phyloP scores from a whole-genome alignment of 2,113 vertebrate species.

The Triplophysa dalaica region DNA sequence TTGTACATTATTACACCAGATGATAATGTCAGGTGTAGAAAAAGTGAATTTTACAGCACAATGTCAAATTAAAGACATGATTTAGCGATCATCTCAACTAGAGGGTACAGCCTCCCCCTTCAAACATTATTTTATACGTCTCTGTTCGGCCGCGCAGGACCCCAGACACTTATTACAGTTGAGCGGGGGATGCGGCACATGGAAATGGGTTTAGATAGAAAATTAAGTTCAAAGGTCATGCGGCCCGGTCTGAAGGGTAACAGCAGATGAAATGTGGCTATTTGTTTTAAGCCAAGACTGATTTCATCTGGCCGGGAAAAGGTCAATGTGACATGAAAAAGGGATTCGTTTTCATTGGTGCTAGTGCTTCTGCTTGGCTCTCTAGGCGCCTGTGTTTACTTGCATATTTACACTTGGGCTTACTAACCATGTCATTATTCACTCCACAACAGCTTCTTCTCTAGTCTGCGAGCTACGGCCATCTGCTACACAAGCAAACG shows the following conservation, averaged over 20 bases:
- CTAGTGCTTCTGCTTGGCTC: constrained; percentile 47
- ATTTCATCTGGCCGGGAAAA: constrained; percentile 86
- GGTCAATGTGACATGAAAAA: constrained; percentile 85
- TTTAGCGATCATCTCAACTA: not conserved
- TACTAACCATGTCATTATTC: constrained; percentile 56
- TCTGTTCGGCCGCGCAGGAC: constrained; percentile 11
- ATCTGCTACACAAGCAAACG: constrained; percentile 42
- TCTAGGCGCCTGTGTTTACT: constrained; percentile 54
- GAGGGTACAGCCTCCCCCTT: not conserved
- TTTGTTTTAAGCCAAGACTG: constrained; percentile 89
- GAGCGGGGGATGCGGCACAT: constrained; percentile 67
- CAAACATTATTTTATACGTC: constrained; percentile 52
- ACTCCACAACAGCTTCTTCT: constrained; percentile 45
- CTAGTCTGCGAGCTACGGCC: constrained; percentile 23
- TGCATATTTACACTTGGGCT: constrained; percentile 54
- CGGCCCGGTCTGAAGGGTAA: constrained; percentile 78
- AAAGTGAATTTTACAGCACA: not conserved
- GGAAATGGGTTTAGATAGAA: constrained; percentile 88
- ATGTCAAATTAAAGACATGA: not conserved
- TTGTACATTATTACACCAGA: not conserved
- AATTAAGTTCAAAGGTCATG: constrained; percentile 85
- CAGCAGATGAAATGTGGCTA: constrained; percentile 87
- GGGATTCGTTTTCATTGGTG: constrained; percentile 71
- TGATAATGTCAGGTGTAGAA: not conserved
- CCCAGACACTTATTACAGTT: constrained; percentile 75